These are phyloP conservation scores for Zelostemma sp. DNA, from an alignment of 1,140 invertebrate species.

Conservation along the genomic window DNA sequence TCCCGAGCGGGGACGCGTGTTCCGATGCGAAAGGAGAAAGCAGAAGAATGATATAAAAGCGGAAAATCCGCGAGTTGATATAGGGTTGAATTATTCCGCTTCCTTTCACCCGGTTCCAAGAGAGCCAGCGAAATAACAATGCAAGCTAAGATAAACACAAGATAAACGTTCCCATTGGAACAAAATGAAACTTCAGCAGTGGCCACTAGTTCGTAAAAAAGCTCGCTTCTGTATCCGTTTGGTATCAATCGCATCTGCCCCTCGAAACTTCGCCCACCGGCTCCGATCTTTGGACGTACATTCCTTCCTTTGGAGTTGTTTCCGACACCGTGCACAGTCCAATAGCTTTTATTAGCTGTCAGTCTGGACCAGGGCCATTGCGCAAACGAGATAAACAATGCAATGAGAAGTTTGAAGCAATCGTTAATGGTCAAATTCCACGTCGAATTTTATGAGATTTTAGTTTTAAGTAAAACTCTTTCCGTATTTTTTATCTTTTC, in stretches of 20 bases:
- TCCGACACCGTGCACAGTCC: constrained; percentile 29
- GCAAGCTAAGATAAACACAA: constrained; percentile 59
- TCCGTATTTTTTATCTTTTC: constrained; percentile 26
- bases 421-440: constrained; percentile 33
- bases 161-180: constrained; percentile 52
- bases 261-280: constrained; percentile 11
- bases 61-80: constrained; percentile 50
- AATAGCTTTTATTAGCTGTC: constrained; percentile 52
- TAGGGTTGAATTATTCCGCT: constrained; percentile 58
- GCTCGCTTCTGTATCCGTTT: constrained; percentile 48
- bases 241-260: constrained; percentile 42
- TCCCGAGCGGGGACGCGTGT: constrained; percentile 4
- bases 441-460: constrained; percentile 28
- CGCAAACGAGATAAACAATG: constrained; percentile 48
- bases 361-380: constrained; percentile 40
- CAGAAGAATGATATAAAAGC: constrained; percentile 18
- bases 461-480: too few species aligned
- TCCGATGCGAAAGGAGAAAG: constrained; percentile 7
- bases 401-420: constrained; percentile 43
- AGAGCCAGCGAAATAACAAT: constrained; percentile 58
- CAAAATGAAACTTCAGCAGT: constrained; percentile 57
- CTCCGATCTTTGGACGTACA: constrained; percentile 16
- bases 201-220: constrained; percentile 42
- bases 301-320: constrained; percentile 24
- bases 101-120: constrained; percentile 45